These are phyloP conservation scores for Enteromius trimaculatus DNA, from an alignment of 2,797 vertebrate species.

Conservation along the genomic window DNA sequence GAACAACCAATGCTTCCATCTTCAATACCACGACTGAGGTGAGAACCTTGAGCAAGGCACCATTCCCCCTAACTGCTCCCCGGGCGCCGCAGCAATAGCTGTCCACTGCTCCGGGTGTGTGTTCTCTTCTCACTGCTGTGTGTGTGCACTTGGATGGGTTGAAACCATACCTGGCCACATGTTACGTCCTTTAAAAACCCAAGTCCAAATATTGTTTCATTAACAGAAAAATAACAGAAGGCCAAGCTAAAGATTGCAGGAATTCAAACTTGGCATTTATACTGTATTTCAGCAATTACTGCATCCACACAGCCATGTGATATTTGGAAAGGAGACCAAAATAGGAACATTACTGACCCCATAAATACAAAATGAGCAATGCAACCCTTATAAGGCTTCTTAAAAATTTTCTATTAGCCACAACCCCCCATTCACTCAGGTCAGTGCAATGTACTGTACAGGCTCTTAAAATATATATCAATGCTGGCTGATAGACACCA, in stretches of 20 bases:
- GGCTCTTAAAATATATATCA: conserved; percentile 11
- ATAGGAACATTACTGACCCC: conserved; percentile 41
- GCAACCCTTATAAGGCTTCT: conserved; percentile 48
- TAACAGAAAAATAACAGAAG: conserved; percentile 6
- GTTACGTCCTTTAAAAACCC: not conserved
- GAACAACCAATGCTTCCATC: too few relatives aligned
- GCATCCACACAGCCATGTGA: not conserved
- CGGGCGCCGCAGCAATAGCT: too few relatives aligned
- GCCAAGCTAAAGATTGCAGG: conserved; percentile 7
- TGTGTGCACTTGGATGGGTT: too few relatives aligned
- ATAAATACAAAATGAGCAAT: conserved; percentile 38
- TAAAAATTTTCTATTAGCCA: conserved; percentile 9
- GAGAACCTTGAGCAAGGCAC: too few relatives aligned
- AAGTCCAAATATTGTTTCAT: conserved; percentile 27
- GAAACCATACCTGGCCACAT: too few relatives aligned
- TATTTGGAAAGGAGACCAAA: conserved; percentile 42
- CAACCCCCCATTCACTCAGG: conserved; percentile 6
- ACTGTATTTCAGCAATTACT: conserved; percentile 5
- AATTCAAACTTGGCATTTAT: conserved; percentile 29
- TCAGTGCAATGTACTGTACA: not conserved
- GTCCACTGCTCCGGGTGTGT: too few relatives aligned
- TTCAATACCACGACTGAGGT: too few relatives aligned
- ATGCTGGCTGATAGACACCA: conserved; percentile 31
- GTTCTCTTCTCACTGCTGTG: too few relatives aligned
- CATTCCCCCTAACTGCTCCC: too few relatives aligned